phyloP scores from a whole-genome alignment of 2,797 vertebrate species.

The Pseudochirops corinnae region DNA sequence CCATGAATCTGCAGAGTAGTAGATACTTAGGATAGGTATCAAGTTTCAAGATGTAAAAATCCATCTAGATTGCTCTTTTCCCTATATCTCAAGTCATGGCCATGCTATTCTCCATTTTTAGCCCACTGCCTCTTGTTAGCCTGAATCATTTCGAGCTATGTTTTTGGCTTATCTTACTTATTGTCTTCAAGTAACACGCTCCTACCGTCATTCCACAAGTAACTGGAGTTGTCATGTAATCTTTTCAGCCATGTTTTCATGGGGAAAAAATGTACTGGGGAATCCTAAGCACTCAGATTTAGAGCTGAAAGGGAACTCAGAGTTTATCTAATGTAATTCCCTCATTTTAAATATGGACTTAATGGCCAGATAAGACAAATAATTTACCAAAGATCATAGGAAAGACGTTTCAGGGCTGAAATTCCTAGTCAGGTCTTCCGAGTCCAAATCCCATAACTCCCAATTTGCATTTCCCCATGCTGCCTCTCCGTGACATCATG shows the following conservation, averaged over 20 bases:
- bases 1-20: neutral
- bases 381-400: neutral
- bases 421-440: neutral
- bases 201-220: neutral
- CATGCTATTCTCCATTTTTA: neutral
- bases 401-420: neutral
- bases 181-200: neutral
- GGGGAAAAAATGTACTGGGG: neutral
- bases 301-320: neutral
- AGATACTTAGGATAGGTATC: neutral
- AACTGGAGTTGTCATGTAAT: neutral
- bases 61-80: neutral
- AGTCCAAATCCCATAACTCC: neutral
- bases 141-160: neutral
- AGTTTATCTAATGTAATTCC: neutral
- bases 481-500: neutral
- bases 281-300: neutral
- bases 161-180: neutral
- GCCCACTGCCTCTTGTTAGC: neutral
- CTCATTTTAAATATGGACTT: neutral
- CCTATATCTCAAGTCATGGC: neutral
- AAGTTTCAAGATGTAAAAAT: neutral
- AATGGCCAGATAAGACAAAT: neutral
- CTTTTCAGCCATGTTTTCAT: neutral
- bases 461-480: neutral